Evolutionary conservation across 2,888 invertebrate genomes (phyloP).

Genomic region (Poecilobothrus nobilitatus): DNA sequence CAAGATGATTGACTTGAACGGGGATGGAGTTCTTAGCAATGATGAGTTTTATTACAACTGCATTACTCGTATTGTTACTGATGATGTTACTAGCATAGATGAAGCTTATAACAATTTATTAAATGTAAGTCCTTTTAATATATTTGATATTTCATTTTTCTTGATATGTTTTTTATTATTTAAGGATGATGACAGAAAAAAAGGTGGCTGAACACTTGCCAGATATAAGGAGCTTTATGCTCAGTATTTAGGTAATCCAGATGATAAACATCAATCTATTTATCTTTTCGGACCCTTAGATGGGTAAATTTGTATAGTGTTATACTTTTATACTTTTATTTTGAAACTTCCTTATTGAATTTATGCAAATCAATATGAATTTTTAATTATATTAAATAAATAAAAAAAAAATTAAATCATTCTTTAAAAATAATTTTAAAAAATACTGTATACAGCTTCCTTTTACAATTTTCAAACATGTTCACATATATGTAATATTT

Average conservation of each 20-base stretch:
- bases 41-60: constrained; percentile 79
- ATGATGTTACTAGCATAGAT: constrained; percentile 65
- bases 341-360: constrained; percentile 1
- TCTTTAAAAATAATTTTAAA: background rate
- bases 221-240: constrained; percentile 78
- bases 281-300: constrained; percentile 69
- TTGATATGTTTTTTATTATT: too few relatives aligned
- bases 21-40: constrained; percentile 67
- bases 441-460: background rate
- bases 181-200: constrained; percentile 8
- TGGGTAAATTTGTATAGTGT: background rate
- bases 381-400: background rate
- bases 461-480: background rate
- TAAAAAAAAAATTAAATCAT: background rate
- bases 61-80: constrained; percentile 69
- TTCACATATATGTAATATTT: background rate
- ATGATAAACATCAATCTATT: constrained; percentile 62
- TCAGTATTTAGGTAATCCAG: constrained; percentile 68
- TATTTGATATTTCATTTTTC: background rate
- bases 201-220: constrained; percentile 57
- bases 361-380: constrained; percentile 1
- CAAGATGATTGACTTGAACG: constrained; percentile 69
- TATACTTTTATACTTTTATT: constrained; percentile 4
- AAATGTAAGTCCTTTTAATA: constrained; percentile 52
- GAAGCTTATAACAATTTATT: constrained; percentile 68